A percentile compares a stretch with the other conserved stretches of the same genome.
Conservation (phyloP, 2,113 vertebrate genomes). For the Pseudopipra pipra region DNA sequence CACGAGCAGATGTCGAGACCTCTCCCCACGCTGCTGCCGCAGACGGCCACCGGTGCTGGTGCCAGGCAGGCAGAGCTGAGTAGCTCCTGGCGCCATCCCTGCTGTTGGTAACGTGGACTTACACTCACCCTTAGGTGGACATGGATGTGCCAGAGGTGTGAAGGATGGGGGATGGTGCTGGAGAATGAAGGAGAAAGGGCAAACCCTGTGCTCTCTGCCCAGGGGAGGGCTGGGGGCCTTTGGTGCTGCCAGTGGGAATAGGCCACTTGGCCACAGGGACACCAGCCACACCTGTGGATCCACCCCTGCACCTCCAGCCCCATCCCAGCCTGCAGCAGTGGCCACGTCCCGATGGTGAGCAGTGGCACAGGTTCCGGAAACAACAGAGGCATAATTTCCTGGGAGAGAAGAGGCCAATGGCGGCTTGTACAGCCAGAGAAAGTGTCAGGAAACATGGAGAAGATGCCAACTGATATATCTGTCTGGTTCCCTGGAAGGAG, state of each 20-base stretch:
- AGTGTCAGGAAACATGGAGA: neutral
- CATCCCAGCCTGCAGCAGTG: accelerated
- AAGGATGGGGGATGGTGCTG: accelerated
- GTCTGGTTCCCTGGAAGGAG: neutral
- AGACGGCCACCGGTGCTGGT: neutral
- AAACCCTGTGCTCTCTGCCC: accelerated
- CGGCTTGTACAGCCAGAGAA: accelerated
- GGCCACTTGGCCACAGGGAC: accelerated
- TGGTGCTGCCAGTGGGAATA: accelerated
- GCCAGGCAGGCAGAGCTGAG: neutral
- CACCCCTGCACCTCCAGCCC: neutral
- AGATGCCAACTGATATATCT: accelerated
- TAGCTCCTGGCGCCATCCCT: neutral
- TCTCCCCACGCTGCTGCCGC: neutral
- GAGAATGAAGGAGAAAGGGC: neutral
- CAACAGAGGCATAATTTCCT: neutral
- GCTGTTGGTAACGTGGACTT: neutral
- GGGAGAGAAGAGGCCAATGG: accelerated
- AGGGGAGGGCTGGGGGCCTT: neutral
- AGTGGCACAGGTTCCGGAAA: accelerated
- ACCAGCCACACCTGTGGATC: accelerated
- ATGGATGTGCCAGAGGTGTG: accelerated
- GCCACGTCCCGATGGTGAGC: accelerated
- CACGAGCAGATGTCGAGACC: slow-evolving; percentile 42
- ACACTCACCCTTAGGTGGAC: accelerated